Conservation (phyloP, 2,113 vertebrate species). For the Ictidomys tridecemlineatus region DNA sequence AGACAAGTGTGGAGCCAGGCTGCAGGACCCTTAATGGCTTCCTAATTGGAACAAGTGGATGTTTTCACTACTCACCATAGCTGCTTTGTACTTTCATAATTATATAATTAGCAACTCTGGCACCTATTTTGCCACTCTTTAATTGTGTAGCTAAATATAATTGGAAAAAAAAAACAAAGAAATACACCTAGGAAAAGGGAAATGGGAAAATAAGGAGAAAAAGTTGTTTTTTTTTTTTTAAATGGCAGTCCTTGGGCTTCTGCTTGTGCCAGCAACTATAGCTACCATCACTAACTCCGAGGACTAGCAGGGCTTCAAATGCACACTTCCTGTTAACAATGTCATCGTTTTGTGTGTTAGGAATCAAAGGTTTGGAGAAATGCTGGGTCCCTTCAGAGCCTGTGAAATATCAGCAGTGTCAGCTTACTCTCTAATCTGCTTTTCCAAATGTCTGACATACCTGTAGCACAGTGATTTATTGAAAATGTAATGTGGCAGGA, state of each 20-base stretch:
- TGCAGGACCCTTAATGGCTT: slow-evolving; percentile 62
- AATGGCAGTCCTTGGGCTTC: neutral
- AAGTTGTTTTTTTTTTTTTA: neutral
- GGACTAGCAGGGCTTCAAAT: neutral
- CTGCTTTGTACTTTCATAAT: slow-evolving; percentile 74
- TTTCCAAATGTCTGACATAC: slow-evolving; percentile 51
- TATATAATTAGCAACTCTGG: slow-evolving; percentile 82
- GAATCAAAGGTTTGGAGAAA: slow-evolving; percentile 53
- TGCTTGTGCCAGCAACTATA: neutral
- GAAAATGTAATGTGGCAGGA: slow-evolving; percentile 10
- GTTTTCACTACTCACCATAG: slow-evolving; percentile 55
- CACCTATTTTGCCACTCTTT: slow-evolving; percentile 82
- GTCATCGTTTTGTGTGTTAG: neutral
- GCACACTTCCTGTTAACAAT: neutral
- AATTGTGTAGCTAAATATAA: slow-evolving; percentile 83
- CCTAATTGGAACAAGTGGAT: slow-evolving; percentile 49
- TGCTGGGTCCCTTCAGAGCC: neutral
- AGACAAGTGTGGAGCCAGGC: slow-evolving; percentile 6
- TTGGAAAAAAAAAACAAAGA: slow-evolving; percentile 79
- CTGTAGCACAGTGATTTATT: slow-evolving; percentile 30
- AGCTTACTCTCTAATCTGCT: neutral
- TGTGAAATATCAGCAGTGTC: neutral
- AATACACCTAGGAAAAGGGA: slow-evolving; percentile 73
- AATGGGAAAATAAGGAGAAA: slow-evolving; percentile 65
- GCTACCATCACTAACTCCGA: neutral